Base-by-base conservation (phyloP, 2,888 invertebrate species). In the Nudaria mundana region DNA sequence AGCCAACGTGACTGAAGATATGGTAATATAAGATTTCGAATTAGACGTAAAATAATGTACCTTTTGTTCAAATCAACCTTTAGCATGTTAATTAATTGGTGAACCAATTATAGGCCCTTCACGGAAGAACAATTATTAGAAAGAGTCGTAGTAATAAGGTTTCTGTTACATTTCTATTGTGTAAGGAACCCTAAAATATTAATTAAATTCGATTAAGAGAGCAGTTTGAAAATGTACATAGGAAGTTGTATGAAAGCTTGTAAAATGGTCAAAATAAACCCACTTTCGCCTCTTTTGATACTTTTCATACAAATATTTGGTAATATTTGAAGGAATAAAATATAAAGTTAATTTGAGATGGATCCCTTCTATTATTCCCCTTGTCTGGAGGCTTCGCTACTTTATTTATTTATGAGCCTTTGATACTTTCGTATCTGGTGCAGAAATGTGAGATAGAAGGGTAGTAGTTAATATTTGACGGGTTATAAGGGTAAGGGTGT, bases 401-500 rank as follows among this genome's bases (percentile, higher is more conserved):
- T 33, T 33, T 39, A 33, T 33, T 32, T 38, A 38, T 32, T 14
- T 16, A 30, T n/a, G 33, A 39, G 23, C 29, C 39, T 39, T 33
- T 33, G 39, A 33, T 33, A 39, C n/a, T n/a, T n/a, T n/a, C n/a
- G n/a, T 33, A 39, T 33, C 18, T 16, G 12, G 10, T 18, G 7
- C 14, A 33, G 29, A 39, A 33, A 36, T 40, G 34, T 30, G 25
- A 30, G 34, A 25, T 31, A 5, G 24, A 26, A 18, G 14, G 24
- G 30, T 13, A 12, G n/a, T 31, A 26, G 25, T 36, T 40, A 36
- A 40, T 35, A 31, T 40, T 36, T 40, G 7, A 36, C 14, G 28
- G 7, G 30, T n/a, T n/a, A n/a, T n/a, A n/a, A n/a, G n/a, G n/a
- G n/a, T n/a, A n/a, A n/a, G n/a, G n/a, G n/a, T n/a, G n/a, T n/a